A percentile compares a stretch with the other conserved stretches of the same genome.
Evolutionary conservation across 2,113 vertebrate genomes (phyloP).

Genomic region (Lanius collurio): DNA sequence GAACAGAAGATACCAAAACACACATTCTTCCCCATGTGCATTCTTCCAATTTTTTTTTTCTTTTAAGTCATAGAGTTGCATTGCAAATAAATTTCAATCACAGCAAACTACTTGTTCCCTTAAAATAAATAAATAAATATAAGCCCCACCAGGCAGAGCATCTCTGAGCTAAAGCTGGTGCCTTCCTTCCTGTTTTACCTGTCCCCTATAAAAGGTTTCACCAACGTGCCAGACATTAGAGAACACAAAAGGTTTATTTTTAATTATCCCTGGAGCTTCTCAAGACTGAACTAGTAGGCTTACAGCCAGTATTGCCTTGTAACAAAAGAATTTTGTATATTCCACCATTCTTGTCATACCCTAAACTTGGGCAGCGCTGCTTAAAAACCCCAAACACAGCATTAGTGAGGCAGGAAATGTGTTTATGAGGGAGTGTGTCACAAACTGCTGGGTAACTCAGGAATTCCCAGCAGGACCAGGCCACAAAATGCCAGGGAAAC

Average conservation of each 20-base stretch:
- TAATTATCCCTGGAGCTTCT: background rate
- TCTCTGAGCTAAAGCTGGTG: background rate
- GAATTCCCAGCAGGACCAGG: background rate
- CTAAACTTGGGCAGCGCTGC: background rate
- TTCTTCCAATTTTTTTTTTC: background rate
- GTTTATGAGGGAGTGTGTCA: background rate
- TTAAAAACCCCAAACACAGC: background rate
- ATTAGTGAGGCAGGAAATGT: background rate
- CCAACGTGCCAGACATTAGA: fast-evolving
- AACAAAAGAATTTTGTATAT: background rate
- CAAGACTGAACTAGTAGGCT: background rate
- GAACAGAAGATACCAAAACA: background rate
- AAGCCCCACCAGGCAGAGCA: background rate
- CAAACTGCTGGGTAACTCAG: fast-evolving
- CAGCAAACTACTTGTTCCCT: background rate
- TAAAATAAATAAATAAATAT: background rate
- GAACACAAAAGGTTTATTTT: background rate
- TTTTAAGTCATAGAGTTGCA: background rate
- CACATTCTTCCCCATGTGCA: background rate
- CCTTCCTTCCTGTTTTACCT: background rate
- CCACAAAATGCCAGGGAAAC: background rate
- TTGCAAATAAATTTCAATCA: background rate
- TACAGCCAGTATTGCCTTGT: fast-evolving
- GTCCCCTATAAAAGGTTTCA: background rate
- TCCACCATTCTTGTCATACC: background rate